These are phyloP conservation scores for Musca vetustissima DNA, from an alignment of 1,140 invertebrate species.

Conservation along the genomic window DNA sequence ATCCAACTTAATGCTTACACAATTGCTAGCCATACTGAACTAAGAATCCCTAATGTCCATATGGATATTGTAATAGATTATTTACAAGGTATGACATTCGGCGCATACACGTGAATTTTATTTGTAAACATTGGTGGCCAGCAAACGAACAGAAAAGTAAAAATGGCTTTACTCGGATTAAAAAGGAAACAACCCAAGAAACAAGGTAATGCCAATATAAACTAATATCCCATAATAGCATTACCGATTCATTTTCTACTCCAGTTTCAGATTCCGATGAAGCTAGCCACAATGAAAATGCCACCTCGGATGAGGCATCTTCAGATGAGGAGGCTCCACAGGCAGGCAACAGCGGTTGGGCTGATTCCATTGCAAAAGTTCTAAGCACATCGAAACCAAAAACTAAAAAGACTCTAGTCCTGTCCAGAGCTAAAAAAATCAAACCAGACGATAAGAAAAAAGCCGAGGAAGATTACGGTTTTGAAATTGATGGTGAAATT, in stretches of 20 bases:
- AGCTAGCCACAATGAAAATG: neutral
- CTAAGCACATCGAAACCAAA: conserved; percentile 73
- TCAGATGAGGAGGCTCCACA: conserved; percentile 26
- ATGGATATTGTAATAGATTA: too few relatives aligned
- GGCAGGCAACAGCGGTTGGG: conserved; percentile 63
- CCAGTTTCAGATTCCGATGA: neutral
- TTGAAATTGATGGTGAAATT: conserved; percentile 57
- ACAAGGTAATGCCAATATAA: neutral
- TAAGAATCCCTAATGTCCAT: too few relatives aligned
- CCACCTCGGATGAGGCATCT: conserved; percentile 1
- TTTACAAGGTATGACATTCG: too few relatives aligned
- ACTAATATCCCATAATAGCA: neutral
- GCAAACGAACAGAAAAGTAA: neutral
- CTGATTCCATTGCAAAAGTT: conserved; percentile 74
- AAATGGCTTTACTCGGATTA: conserved; percentile 24
- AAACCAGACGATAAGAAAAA: conserved; percentile 55
- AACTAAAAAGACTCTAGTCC: conserved; percentile 70
- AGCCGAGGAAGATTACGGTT: conserved; percentile 50
- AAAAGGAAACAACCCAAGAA: neutral
- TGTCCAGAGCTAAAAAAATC: conserved; percentile 74
- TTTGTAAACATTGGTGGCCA: neutral
- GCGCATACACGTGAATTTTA: neutral
- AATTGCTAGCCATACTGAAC: too few relatives aligned
- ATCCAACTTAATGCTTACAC: too few relatives aligned
- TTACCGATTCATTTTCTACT: neutral